Evolutionary conservation across 2,797 vertebrate genomes (phyloP).

Genomic region (Austrolebias charrua): DNA sequence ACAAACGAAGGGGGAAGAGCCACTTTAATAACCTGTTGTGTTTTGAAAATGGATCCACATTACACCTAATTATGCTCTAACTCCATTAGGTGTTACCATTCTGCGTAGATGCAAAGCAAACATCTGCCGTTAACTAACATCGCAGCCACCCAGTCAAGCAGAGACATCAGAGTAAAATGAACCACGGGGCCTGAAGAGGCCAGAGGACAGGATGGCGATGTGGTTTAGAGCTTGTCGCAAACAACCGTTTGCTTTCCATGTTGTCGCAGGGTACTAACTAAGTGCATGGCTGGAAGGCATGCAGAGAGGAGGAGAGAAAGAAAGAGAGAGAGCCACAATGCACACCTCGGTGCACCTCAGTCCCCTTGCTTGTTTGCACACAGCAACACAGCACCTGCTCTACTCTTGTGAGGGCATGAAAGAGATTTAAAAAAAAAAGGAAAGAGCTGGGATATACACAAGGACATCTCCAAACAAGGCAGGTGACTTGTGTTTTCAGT

Average conservation of each 20-base stretch:
- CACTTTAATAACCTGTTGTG: neutral
- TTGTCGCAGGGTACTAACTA: constrained; percentile 41
- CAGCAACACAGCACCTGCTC: constrained; percentile 50
- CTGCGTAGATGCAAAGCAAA: constrained; percentile 14
- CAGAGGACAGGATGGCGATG: constrained; percentile 11
- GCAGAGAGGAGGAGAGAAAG: constrained; percentile 30
- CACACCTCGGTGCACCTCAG: constrained; percentile 32
- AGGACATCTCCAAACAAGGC: constrained; percentile 48
- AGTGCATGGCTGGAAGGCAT: constrained; percentile 57
- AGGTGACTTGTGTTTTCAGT: constrained; percentile 29
- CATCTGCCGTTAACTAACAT: constrained; percentile 22
- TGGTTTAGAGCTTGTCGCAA: constrained; percentile 52
- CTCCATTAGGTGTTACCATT: constrained; percentile 1
- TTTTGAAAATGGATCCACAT: neutral
- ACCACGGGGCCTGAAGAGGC: constrained; percentile 19
- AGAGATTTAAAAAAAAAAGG: constrained; percentile 46
- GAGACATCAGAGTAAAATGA: constrained; percentile 18
- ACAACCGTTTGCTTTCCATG: constrained; percentile 54
- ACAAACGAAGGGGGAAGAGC: neutral
- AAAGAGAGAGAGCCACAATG: constrained; percentile 52
- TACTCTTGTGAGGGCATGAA: constrained; percentile 32
- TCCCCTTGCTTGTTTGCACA: constrained; percentile 49
- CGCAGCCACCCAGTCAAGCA: constrained; percentile 16
- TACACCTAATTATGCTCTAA: constrained; percentile 1
- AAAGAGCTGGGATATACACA: constrained; percentile 25